Percentiles rank a stretch among this genome's conserved stretches.
These are phyloP conservation scores for Baryphthengus martii DNA, from an alignment of 2,113 vertebrate genomes.

Conservation along the genomic window DNA sequence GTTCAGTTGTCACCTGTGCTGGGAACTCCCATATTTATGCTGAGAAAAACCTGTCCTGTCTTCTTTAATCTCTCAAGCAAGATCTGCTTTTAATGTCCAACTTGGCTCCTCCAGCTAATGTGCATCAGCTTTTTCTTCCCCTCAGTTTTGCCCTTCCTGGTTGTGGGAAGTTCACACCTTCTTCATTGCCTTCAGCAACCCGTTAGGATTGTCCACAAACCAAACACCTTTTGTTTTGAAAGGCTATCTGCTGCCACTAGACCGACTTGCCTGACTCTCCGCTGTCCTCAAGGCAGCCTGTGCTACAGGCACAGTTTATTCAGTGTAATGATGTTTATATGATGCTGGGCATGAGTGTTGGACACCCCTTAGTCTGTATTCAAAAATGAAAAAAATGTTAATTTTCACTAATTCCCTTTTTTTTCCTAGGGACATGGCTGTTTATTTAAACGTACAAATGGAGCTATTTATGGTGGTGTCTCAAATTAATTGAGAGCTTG, in stretches of 20 bases:
- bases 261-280: not conserved
- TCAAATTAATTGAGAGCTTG: not conserved
- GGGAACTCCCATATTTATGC: not conserved
- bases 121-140: not conserved
- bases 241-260: not conserved
- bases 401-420: not conserved
- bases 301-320: not conserved
- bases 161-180: not conserved
- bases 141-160: not conserved
- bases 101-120: not conserved
- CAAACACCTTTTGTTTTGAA: slow-evolving; percentile 24
- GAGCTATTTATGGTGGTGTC: not conserved
- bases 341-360: not conserved
- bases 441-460: not conserved
- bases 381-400: not conserved
- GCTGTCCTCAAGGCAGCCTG: not conserved
- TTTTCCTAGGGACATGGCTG: too few species aligned
- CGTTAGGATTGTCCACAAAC: not conserved
- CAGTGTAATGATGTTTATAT: not conserved
- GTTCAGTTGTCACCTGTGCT: not conserved
- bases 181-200: not conserved
- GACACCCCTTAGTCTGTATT: not conserved
- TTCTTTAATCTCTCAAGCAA: not conserved
- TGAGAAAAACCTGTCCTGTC: not conserved
- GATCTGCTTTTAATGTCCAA: not conserved